phyloP scores from a whole-genome alignment of 2,888 invertebrate genomes.

The Gymnosoma rotundatum region DNA sequence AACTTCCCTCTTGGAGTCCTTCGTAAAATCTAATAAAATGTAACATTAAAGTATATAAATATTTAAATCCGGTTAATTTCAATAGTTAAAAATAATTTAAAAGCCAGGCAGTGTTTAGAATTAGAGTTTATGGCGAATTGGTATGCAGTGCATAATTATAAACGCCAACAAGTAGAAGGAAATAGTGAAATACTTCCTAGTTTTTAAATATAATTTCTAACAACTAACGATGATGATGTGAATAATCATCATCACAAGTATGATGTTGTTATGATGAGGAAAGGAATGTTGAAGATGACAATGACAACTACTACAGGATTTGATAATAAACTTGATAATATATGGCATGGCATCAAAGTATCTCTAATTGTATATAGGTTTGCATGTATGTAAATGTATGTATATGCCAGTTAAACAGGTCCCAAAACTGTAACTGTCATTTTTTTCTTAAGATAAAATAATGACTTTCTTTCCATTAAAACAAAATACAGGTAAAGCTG shows the following conservation, averaged over 20 bases:
- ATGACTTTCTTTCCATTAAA: slow-evolving; percentile 45
- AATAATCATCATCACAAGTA: slow-evolving; percentile 6
- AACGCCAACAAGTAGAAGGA: slow-evolving; percentile 65
- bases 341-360: slow-evolving; percentile 17
- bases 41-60: too few relatives aligned
- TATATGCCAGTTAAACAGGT: slow-evolving; percentile 67
- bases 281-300: slow-evolving; percentile 30
- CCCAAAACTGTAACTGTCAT: slow-evolving; percentile 69
- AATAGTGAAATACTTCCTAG: slow-evolving; percentile 77
- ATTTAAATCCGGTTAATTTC: too few relatives aligned
- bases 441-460: slow-evolving; percentile 49
- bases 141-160: slow-evolving; percentile 61
- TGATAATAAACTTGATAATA: slow-evolving; percentile 68
- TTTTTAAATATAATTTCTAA: slow-evolving; percentile 76
- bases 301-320: slow-evolving; percentile 49
- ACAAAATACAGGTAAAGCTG: slow-evolving; percentile 30
- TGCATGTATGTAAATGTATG: slow-evolving; percentile 46
- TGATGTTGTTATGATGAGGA: slow-evolving; percentile 26
- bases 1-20: too few relatives aligned
- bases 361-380: slow-evolving; percentile 4
- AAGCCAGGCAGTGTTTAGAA: not conserved
- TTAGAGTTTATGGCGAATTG: not conserved
- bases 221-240: slow-evolving; percentile 43
- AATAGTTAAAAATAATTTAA: not conserved
- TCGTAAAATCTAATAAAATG: too few relatives aligned